These are phyloP conservation scores for Nomada flava DNA, from an alignment of 2,888 invertebrate species.

Conservation along the genomic window DNA sequence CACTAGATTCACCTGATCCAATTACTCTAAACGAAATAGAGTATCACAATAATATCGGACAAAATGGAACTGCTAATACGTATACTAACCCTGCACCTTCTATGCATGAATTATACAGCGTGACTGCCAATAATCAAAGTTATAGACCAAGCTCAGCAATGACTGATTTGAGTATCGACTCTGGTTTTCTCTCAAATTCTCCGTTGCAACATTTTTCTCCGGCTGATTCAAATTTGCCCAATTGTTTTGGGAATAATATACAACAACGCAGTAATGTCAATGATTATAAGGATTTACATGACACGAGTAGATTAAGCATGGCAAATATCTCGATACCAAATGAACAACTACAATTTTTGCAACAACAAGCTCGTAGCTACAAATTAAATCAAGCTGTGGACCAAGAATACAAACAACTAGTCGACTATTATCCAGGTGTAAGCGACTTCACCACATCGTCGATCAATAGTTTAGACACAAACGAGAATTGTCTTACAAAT, in stretches of 20 bases:
- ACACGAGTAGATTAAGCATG: constrained; percentile 71
- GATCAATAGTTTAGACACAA: constrained; percentile 68
- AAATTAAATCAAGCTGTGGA: constrained; percentile 77
- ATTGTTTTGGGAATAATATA: constrained; percentile 76
- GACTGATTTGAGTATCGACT: constrained; percentile 80
- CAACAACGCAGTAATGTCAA: constrained; percentile 75
- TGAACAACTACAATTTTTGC: constrained; percentile 74
- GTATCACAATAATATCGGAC: constrained; percentile 72
- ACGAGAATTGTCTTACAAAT: constrained; percentile 69
- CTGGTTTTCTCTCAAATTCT: constrained; percentile 80
- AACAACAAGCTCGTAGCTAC: constrained; percentile 70
- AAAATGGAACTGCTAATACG: constrained; percentile 66
- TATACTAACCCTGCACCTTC: constrained; percentile 74
- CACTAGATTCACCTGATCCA: constrained; percentile 71
- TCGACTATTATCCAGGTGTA: constrained; percentile 72
- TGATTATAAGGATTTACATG: constrained; percentile 78
- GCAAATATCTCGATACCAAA: constrained; percentile 70
- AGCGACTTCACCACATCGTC: constrained; percentile 74
- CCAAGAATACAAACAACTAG: constrained; percentile 77
- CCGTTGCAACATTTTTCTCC: constrained; percentile 81
- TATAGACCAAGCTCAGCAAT: constrained; percentile 80
- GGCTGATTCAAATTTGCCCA: constrained; percentile 77
- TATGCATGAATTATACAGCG: constrained; percentile 79
- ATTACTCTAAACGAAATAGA: constrained; percentile 69
- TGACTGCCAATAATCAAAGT: constrained; percentile 62